phyloP scores from a whole-genome alignment of 2,888 invertebrate genomes.

The Vesta saturnalis region DNA sequence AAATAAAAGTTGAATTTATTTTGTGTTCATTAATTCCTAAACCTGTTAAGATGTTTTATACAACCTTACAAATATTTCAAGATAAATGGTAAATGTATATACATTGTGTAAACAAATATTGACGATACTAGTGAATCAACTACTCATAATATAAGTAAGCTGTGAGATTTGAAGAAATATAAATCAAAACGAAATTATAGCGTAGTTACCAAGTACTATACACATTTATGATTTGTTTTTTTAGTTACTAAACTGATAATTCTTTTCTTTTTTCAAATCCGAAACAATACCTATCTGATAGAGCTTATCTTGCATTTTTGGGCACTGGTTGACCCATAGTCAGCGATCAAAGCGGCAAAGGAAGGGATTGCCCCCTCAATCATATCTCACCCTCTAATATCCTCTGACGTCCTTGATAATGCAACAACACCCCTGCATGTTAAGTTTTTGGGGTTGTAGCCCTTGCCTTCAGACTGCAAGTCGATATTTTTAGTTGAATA shows the following conservation, averaged over 20 bases:
- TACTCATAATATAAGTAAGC: too few species aligned
- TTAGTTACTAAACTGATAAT: background rate
- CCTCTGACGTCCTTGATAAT: slow-evolving; percentile 62
- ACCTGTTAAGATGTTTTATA: too few species aligned
- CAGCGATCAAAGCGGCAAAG: slow-evolving; percentile 45
- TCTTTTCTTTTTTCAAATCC: background rate
- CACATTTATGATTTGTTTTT: too few species aligned
- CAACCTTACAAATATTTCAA: too few species aligned
- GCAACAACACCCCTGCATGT: slow-evolving; percentile 58
- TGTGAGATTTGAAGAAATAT: too few species aligned
- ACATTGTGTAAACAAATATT: too few species aligned
- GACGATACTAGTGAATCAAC: too few species aligned
- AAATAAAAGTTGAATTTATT: too few species aligned
- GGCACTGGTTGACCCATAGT: slow-evolving; percentile 57
- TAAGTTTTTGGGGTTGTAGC: slow-evolving; percentile 40
- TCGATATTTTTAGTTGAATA: slow-evolving; percentile 34
- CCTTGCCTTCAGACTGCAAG: slow-evolving; percentile 23
- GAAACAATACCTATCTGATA: background rate
- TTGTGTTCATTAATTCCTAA: too few species aligned
- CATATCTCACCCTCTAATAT: slow-evolving; percentile 64
- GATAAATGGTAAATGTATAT: too few species aligned
- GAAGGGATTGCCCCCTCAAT: slow-evolving; percentile 57
- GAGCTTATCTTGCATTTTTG: slow-evolving; percentile 27
- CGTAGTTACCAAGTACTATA: too few species aligned
- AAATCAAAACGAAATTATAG: too few species aligned